Evolutionary conservation across 92 coral and sea anemone genomes (phyloP).

Genomic region (Phenganax stokvisi): DNA sequence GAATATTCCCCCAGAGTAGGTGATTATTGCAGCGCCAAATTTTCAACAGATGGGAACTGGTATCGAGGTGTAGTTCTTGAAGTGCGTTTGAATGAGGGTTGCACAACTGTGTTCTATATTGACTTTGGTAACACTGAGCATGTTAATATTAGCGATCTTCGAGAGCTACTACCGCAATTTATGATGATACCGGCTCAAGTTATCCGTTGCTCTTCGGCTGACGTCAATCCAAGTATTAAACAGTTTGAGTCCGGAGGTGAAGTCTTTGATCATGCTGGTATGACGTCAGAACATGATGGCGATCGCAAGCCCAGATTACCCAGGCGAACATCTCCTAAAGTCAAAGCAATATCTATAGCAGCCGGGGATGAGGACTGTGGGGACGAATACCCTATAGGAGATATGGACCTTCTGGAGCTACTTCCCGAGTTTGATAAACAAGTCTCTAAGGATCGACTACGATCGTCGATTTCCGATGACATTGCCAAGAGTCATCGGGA

Average conservation of each 20-base stretch:
- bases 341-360: conserved; percentile 15
- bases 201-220: conserved; percentile 75
- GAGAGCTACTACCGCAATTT: conserved; percentile 65
- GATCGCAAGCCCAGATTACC: not conserved
- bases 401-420: conserved; percentile 14
- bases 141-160: conserved; percentile 55
- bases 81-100: conserved; percentile 32
- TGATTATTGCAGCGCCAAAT: conserved; percentile 78
- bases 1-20: conserved; percentile 56
- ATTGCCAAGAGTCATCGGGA: conserved; percentile 25
- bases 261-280: conserved; percentile 11
- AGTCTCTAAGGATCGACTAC: not conserved
- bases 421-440: not conserved
- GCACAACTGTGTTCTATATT: conserved; percentile 62
- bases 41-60: conserved; percentile 77
- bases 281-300: not conserved
- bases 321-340: not conserved
- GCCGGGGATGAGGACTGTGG: conserved; percentile 72
- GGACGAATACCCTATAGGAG: not conserved
- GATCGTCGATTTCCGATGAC: conserved; percentile 30
- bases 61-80: conserved; percentile 69
- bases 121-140: conserved; percentile 85
- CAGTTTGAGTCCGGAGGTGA: not conserved
- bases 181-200: conserved; percentile 84
- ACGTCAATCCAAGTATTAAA: conserved; percentile 55